Evolutionary conservation across 2,888 invertebrate genomes (phyloP).

Genomic region (Dorcus hopei): DNA sequence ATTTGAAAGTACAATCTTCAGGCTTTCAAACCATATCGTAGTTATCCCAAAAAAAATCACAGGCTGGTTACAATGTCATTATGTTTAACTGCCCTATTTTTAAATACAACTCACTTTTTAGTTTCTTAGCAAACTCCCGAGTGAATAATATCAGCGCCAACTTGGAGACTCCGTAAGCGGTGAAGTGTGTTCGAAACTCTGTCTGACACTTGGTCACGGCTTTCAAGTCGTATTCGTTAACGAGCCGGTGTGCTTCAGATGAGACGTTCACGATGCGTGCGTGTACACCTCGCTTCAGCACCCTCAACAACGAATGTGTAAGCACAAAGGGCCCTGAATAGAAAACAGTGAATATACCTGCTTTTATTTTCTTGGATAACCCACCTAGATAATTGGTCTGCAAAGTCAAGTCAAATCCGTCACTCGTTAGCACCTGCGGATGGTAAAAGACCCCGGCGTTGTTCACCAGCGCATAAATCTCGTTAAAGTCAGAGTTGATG

Average conservation of each 20-base stretch:
- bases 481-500: slow-evolving; percentile 41
- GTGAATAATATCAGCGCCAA: slow-evolving; percentile 45
- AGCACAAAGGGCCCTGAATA: slow-evolving; percentile 48
- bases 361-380: slow-evolving; percentile 5
- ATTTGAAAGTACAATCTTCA: no score
- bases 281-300: slow-evolving; percentile 44
- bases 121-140: slow-evolving; percentile 40
- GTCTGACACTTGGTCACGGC: slow-evolving; percentile 33
- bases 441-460: slow-evolving; percentile 56
- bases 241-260: slow-evolving; percentile 47
- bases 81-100: no score
- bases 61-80: no score
- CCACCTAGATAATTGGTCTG: slow-evolving; percentile 57
- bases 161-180: slow-evolving; percentile 47
- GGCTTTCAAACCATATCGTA: no score
- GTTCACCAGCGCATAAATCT: slow-evolving; percentile 51
- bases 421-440: slow-evolving; percentile 50
- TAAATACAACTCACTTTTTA: slow-evolving; percentile 35
- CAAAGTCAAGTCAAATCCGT: slow-evolving; percentile 54
- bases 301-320: slow-evolving; percentile 49
- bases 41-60: no score
- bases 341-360: not conserved
- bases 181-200: slow-evolving; percentile 41
- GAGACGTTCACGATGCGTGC: slow-evolving; percentile 52
- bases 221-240: slow-evolving; percentile 42